Evolutionary conservation across 2,888 invertebrate species (phyloP).

Genomic region (Stenotaenia linearis): DNA sequence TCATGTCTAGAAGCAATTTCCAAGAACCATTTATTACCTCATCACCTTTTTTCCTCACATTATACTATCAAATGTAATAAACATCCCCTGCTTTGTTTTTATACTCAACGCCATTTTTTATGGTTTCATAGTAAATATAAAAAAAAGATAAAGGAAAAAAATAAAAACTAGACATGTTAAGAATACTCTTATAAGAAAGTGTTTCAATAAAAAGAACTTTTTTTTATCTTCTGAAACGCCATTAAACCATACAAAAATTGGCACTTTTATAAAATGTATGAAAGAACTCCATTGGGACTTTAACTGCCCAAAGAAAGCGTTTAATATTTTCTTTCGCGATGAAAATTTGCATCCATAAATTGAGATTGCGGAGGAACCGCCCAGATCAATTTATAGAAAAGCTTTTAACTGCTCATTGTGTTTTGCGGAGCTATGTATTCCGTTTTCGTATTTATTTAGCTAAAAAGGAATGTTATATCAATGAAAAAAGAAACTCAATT

Average conservation of each 20-base stretch:
- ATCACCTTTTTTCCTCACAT: background rate
- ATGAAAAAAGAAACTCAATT: too few species aligned
- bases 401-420: background rate
- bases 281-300: background rate
- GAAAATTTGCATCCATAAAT: background rate
- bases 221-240: background rate
- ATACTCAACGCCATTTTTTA: background rate
- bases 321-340: background rate
- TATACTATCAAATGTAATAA: conserved; percentile 8
- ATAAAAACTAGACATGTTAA: background rate
- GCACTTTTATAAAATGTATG: background rate
- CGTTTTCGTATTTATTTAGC: background rate
- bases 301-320: background rate
- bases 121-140: background rate
- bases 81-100: background rate
- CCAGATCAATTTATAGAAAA: background rate
- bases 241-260: background rate
- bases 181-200: background rate
- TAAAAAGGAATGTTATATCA: background rate
- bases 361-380: background rate
- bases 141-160: background rate
- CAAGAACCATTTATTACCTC: background rate
- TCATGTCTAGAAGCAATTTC: conserved; percentile 2
- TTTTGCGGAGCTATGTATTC: background rate
- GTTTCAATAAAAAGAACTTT: background rate